phyloP scores from a whole-genome alignment of 2,113 vertebrate genomes.

The Polypterus bichir region DNA sequence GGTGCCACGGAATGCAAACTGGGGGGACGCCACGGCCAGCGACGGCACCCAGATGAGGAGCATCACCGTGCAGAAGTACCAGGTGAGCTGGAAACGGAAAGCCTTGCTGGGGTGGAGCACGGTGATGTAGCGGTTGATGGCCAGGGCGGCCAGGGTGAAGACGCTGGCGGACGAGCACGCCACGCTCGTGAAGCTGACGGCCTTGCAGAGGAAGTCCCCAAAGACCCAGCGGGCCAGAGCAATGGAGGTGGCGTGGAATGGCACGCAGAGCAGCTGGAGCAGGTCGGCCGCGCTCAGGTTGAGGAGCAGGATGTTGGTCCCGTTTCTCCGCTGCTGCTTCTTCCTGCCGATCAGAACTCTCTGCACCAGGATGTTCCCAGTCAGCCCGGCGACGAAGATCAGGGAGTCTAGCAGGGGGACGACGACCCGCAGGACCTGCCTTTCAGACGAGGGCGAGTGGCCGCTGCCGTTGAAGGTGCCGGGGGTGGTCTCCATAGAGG shows the following conservation, averaged over 20 bases:
- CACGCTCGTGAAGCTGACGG: constrained; percentile 48
- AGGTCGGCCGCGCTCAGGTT: constrained; percentile 45
- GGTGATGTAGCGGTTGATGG: constrained; percentile 47
- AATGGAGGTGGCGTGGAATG: constrained; percentile 52
- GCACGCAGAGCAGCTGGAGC: constrained; percentile 44
- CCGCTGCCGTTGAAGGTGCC: neutral
- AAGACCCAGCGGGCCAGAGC: constrained; percentile 51
- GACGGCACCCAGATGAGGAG: constrained; percentile 44
- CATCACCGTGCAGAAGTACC: constrained; percentile 25
- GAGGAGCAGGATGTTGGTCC: constrained; percentile 50
- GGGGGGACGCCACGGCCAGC: constrained; percentile 42
- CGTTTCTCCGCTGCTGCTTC: constrained; percentile 24
- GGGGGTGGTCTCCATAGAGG: neutral
- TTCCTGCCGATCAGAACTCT: constrained; percentile 34
- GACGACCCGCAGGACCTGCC: constrained; percentile 21
- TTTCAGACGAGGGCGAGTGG: neutral
- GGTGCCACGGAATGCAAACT: constrained; percentile 40
- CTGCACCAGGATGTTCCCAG: constrained; percentile 50
- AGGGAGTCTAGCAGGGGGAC: constrained; percentile 43
- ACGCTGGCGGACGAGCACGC: constrained; percentile 46
- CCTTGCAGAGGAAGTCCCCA: constrained; percentile 44
- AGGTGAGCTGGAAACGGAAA: constrained; percentile 31
- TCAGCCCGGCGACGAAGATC: constrained; percentile 41
- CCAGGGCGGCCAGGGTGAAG: constrained; percentile 48
- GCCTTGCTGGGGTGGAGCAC: constrained; percentile 47